phyloP scores from a whole-genome alignment of 2,888 invertebrate genomes.

The Tipula lateralis region DNA sequence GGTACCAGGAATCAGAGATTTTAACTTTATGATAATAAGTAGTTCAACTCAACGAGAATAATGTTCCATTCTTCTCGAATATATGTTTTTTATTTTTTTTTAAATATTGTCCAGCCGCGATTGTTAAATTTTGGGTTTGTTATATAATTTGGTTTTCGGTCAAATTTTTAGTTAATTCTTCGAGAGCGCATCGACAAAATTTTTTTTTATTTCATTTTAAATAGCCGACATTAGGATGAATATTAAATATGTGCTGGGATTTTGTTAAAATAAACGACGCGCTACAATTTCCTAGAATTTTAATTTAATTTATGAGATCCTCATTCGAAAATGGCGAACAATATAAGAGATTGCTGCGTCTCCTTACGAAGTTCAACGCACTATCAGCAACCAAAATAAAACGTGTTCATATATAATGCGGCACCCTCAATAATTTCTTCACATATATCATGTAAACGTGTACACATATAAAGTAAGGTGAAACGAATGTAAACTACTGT shows the following conservation, averaged over 20 bases:
- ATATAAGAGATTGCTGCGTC: background rate
- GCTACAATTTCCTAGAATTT: background rate
- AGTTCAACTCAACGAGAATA: conserved; percentile 14
- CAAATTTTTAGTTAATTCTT: background rate
- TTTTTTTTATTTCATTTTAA: background rate
- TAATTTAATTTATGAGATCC: background rate
- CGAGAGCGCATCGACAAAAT: background rate
- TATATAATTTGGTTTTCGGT: background rate
- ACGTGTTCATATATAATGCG: background rate
- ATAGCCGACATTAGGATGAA: conserved; percentile 1
- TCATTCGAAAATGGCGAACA: background rate
- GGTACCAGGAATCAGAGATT: background rate
- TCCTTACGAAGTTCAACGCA: background rate
- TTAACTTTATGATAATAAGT: conserved; percentile 1
- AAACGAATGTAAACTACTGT: conserved; percentile 6
- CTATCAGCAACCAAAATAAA: background rate
- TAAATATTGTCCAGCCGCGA: background rate
- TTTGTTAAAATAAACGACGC: background rate
- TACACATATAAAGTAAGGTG: background rate
- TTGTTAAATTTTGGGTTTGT: background rate
- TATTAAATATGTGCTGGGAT: background rate
- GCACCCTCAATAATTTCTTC: background rate
- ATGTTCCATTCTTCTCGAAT: background rate
- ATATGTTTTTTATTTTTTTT: background rate
- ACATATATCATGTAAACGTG: background rate